Evolutionary conservation across 2,797 vertebrate genomes (phyloP).

Genomic region (Cossypha heuglini): DNA sequence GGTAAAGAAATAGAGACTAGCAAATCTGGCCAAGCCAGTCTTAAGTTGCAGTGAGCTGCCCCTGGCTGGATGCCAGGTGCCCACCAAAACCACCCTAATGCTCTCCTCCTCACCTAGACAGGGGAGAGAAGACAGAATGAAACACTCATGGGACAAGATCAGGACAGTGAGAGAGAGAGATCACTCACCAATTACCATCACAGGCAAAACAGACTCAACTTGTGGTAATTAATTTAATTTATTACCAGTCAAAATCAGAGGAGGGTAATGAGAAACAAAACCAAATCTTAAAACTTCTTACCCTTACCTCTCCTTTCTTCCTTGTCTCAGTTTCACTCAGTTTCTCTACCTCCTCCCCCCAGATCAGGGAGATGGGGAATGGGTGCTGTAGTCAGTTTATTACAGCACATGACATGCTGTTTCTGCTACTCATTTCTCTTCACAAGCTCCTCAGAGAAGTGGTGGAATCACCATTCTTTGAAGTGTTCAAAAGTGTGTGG

Average conservation of each 20-base stretch:
- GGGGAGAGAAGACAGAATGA: neutral
- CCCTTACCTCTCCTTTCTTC: neutral
- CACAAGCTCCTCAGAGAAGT: neutral
- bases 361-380: rapidly evolving
- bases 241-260: neutral
- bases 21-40: neutral
- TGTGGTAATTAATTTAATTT: neutral
- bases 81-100: rapidly evolving
- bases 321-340: neutral
- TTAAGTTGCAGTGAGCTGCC: neutral
- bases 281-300: neutral
- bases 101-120: neutral
- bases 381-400: rapidly evolving
- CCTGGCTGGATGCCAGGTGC: neutral
- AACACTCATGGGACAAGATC: rapidly evolving
- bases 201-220: neutral
- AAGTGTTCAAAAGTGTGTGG: neutral
- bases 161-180: neutral
- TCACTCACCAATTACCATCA: rapidly evolving
- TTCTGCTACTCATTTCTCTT: neutral
- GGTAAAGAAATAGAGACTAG: neutral
- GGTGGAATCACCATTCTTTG: neutral
- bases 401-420: rapidly evolving
- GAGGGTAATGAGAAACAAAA: neutral
- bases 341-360: rapidly evolving